Conservation (phyloP, 1,140 invertebrate species). For the Diachasma alloeum region DNA sequence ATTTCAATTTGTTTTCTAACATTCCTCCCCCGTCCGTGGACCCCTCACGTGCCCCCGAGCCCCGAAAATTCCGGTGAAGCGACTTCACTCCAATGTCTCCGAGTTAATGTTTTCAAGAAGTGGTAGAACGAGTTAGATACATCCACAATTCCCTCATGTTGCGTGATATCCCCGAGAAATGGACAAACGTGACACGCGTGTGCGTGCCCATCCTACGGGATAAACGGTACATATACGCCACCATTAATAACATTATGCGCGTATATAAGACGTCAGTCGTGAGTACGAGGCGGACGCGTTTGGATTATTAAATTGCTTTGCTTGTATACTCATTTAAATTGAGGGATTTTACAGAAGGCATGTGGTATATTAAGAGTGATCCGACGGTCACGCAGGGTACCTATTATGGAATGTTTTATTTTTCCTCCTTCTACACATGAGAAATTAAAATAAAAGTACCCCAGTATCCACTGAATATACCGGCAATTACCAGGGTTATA, state of each 20-base stretch:
- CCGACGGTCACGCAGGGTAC: conserved; percentile 8
- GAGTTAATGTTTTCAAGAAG: neutral
- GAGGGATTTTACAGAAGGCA: conserved; percentile 11
- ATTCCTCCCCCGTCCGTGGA: no score
- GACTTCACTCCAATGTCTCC: no score
- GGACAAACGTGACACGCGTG: conserved; percentile 10
- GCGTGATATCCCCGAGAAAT: neutral
- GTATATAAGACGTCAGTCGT: conserved; percentile 9
- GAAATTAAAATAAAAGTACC: neutral
- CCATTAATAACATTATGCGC: conserved; percentile 8
- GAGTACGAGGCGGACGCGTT: conserved; percentile 6
- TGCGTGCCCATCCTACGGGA: conserved; percentile 10
- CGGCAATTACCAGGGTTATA: neutral
- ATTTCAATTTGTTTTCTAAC: no score
- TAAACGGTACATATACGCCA: conserved; percentile 11
- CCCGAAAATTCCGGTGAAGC: no score
- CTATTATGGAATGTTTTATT: neutral
- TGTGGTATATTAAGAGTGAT: conserved; percentile 1
- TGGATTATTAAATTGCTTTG: conserved; percentile 7
- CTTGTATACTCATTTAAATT: conserved; percentile 8
- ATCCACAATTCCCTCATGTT: neutral
- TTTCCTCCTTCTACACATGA: neutral
- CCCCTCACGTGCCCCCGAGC: no score
- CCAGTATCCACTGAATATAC: neutral
- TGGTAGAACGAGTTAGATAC: neutral